Base-by-base conservation (phyloP, 2,113 vertebrate species). In the Marmota flaviventris region DNA sequence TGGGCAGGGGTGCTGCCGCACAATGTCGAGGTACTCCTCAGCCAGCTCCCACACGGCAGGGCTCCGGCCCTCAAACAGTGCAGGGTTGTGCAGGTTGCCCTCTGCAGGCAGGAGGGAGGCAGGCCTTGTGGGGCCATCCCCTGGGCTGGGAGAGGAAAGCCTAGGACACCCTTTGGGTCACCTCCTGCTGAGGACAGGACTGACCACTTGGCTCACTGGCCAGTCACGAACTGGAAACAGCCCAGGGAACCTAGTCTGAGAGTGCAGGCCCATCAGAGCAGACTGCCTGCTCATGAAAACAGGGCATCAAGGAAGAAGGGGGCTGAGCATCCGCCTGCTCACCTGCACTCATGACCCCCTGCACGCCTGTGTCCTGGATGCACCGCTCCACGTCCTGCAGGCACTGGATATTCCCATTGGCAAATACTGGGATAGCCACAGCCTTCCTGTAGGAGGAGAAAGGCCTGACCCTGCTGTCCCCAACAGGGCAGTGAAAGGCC, bases 271-370 rank as follows among this genome's bases (percentile, higher is more conserved):
- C 37, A 4, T 29, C 14, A 16, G 29, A 92, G 85, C 72, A 72
- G 79, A n/a, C 72, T 32, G 22, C 12, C 18, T 22, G 18, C 56
- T 42, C 45, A 48, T 20, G 34, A n/a, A 65, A 65, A 48, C 9
- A 53, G 51, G 58, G 32, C 8, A 5, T 29, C 24, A 22, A 24
- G 58, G 72, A 53, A 85, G n/a, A 53, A 5, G 32, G 24, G 20
- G 8, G 20, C 53, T 0, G 12, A 94, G 70, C 20, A 5, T 4
- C 8, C 22, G 5, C 12, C 20, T 9, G 39, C 85, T 98, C 95
- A 99, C 99, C 99, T 99, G 99, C 99, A 70, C 99, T 99, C 99
- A 99, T 99, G 65, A 99, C 99, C 0, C 99, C 99, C 8, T 99
- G 99, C 20, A 99, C 99, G 4, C 99, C 99, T 0, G 99, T 99